Evolutionary conservation across 2,888 invertebrate species (phyloP), one percentile per base, ranked within the genome.

Genomic region (Parthenolecanium corni): DNA sequence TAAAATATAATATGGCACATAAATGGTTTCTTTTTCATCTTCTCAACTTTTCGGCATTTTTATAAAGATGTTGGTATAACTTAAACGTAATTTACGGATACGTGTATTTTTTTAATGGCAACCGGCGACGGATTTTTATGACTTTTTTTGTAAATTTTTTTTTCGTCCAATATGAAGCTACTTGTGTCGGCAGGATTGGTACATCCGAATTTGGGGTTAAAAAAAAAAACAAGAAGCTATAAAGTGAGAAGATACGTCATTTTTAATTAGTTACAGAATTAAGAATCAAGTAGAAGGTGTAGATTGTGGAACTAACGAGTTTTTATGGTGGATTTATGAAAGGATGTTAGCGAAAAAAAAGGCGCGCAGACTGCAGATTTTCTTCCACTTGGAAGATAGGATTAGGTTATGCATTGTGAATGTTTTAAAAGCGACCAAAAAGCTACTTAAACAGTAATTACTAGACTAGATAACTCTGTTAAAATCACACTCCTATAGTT

Each of bases 91-190:
- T 52, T 36, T 52, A 52, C 52, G 52, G 31, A 9, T 31, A 31
- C 31, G 31, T 31, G 31, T 31, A 31, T 31, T 6, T 31, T 25
- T 36, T 36, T 52, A 47, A 23, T 36, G 52, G 52, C 16, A 52
- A 52, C 36, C 38, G 52, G 20, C 25, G 36, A 52, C 52, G 52
- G 24, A 36, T 52, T 52, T 52, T 36, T 52, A 31, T 52, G 6
- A 12, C 36, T 18, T n/a, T 31, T 31, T 6, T 47, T 11, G 20
- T 12, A 12, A 18, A 5, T 52, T 36, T 36, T 36, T 20, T 52
- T 31, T 52, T 36, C 3, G 31, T 11, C 31, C 31, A 20, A 24
- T 5, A 3, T 2, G 2, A 18, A 1, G 31, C 31, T 31, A 31
- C 31, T 31, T 20, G 46, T 46, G 46, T 46, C 18, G 12, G 20